Percentiles rank a stretch among this genome's conserved stretches.
Conservation (phyloP, 1,140 invertebrate species). For the Monomorium pharaonis region DNA sequence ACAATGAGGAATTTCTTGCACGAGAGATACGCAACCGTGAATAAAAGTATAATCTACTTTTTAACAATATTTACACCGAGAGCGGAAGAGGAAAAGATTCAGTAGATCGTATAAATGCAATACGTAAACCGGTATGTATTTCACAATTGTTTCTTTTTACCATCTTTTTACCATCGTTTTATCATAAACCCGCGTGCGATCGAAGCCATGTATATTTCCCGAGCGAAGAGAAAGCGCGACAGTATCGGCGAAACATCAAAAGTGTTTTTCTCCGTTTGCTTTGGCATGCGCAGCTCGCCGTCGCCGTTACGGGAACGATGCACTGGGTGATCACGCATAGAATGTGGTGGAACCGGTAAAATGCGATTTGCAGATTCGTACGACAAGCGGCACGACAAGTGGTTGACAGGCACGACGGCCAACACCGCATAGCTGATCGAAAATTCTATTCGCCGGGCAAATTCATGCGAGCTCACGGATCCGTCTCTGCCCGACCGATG, state of each 20-base stretch:
- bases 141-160: background rate
- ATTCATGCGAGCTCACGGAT: slow-evolving; percentile 32
- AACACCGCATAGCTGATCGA: slow-evolving; percentile 57
- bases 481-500: slow-evolving; percentile 5
- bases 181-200: background rate
- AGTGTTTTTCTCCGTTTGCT: slow-evolving; percentile 35
- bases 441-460: slow-evolving; percentile 62
- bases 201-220: background rate
- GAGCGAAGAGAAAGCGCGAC: background rate
- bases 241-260: slow-evolving; percentile 37
- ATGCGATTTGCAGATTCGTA: slow-evolving; percentile 62
- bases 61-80: background rate
- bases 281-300: background rate
- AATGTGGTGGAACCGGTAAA: slow-evolving; percentile 28
- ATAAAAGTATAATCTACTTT: background rate
- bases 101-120: background rate
- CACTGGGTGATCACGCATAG: slow-evolving; percentile 40
- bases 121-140: background rate
- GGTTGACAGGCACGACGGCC: slow-evolving; percentile 65
- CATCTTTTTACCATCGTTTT: background rate
- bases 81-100: background rate
- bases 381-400: slow-evolving; percentile 54
- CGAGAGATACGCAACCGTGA: background rate
- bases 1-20: background rate
- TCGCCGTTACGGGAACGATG: slow-evolving; percentile 53